Percentiles rank a stretch among this genome's conserved stretches.
phyloP scores from a whole-genome alignment of 1,140 invertebrate genomes.

The Bombus vancouverensis region DNA sequence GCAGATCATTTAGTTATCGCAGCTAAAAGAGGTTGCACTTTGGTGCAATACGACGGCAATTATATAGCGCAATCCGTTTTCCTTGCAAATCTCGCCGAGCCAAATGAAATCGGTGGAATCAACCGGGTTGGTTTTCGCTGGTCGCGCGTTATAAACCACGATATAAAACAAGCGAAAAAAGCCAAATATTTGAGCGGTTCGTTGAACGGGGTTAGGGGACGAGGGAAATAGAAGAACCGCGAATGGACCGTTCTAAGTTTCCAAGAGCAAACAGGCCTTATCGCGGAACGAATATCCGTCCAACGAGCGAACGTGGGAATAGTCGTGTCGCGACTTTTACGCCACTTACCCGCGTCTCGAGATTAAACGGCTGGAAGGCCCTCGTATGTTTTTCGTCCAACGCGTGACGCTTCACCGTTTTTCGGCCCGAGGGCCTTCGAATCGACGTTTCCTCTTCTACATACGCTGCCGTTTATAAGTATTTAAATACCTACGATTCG shows the following conservation, averaged over 20 bases:
- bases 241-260: constrained; percentile 63
- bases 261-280: constrained; percentile 74
- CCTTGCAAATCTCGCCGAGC: background rate
- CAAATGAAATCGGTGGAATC: background rate
- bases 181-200: constrained; percentile 62
- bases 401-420: background rate
- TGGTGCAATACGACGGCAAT: too few species aligned
- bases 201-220: constrained; percentile 15
- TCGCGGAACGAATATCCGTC: constrained; percentile 69
- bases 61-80: too few species aligned
- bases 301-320: constrained; percentile 77
- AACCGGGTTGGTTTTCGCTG: background rate
- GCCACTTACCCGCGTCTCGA: constrained; percentile 75
- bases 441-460: background rate
- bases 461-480: background rate
- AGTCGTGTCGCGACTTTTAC: constrained; percentile 71
- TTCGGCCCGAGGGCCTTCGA: background rate
- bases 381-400: background rate
- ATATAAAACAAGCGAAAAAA: background rate
- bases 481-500: background rate
- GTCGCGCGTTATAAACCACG: background rate
- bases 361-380: constrained; percentile 68
- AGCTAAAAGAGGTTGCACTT: too few species aligned
- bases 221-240: constrained; percentile 42
- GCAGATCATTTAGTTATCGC: too few species aligned